Base-by-base conservation (phyloP, 2,797 vertebrate species). In the Mormyrops attenuatus region DNA sequence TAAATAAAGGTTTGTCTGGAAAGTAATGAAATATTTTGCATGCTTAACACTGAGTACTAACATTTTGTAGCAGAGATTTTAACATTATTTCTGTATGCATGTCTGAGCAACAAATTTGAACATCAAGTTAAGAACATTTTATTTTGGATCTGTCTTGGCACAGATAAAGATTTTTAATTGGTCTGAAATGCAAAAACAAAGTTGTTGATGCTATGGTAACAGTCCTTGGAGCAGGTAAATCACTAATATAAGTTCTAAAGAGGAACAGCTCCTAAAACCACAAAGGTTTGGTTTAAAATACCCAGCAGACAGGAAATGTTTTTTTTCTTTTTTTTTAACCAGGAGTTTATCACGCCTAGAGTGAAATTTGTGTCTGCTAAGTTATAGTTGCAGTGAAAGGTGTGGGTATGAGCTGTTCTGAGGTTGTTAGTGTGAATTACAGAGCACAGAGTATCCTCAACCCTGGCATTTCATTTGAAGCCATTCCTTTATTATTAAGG, bases 1-100 rank as follows among this genome's bases (percentile, higher is more conserved):
- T 82, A 73, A 73, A 73, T 73, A 38, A 73, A 73, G 69, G 69
- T 73, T 73, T 73, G 77, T 82, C 41, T 82, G 77, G 77, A 82
- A 44, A 82, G 77, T 41, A 82, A 47, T 44, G 7, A 82, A 82
- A 47, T n/a, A 82, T 73, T 73, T 38, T 73, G 69, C 30, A 73
- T 38, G 34, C 69, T 73, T 38, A 73, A 38, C 69, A 73, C 34
- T 73, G 30, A 73, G 69, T 38, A 47, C 38, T 20, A 47, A 82
- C 77, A 44, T 47, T 47, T 47, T 44, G 77, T 82, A 82, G 17
- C 20, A n/a, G 34, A 20, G 73, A 80, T 80, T n/a, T 80, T 30
- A 80, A 80, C 15, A 41, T 44, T 3, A 17, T 44, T 82, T 34
- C 41, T 47, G 77, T 44, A 82, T 15, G 41, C 17, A n/a, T 47